These are phyloP conservation scores for Dromius quadrimaculatus DNA, from an alignment of 2,888 invertebrate genomes.

Conservation along the genomic window DNA sequence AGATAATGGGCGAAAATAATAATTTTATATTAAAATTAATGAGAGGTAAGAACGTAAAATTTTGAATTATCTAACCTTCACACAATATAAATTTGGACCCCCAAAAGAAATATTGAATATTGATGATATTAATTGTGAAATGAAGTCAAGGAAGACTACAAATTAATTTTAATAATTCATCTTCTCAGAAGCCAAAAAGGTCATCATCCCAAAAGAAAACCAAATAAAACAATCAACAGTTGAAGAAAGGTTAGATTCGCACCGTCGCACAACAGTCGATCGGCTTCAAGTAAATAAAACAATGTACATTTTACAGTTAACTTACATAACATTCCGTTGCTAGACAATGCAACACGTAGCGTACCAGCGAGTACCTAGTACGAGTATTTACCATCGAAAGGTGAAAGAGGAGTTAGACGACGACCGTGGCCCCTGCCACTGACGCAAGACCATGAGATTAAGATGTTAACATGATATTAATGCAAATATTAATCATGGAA, in stretches of 20 bases:
- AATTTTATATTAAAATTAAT: too few relatives aligned
- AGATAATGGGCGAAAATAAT: too few relatives aligned
- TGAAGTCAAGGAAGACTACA: too few relatives aligned
- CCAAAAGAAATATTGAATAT: too few relatives aligned
- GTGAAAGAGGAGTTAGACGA: constrained; percentile 7
- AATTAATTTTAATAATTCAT: too few relatives aligned
- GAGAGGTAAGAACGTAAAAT: too few relatives aligned
- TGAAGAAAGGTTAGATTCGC: too few relatives aligned
- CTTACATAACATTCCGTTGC: constrained; percentile 29
- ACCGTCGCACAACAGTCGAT: background rate
- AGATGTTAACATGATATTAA: too few relatives aligned
- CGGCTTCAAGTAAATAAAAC: constrained; percentile 3
- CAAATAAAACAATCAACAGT: constrained; percentile 5
- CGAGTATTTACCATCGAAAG: constrained; percentile 12
- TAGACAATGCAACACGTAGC: constrained; percentile 15
- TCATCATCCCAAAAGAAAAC: constrained; percentile 24
- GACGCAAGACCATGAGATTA: background rate
- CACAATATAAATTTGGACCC: too few relatives aligned
- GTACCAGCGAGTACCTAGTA: constrained; percentile 26
- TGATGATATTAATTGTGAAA: too few relatives aligned
- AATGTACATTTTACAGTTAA: constrained; percentile 18
- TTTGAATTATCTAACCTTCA: too few relatives aligned
- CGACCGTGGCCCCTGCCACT: constrained; percentile 4
- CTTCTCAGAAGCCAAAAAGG: too few relatives aligned
- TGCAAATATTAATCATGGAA: background rate